Percentiles rank a stretch among this genome's conserved stretches.
Conservation (phyloP, 2,113 vertebrate genomes). For the Dromiciops gliroides region DNA sequence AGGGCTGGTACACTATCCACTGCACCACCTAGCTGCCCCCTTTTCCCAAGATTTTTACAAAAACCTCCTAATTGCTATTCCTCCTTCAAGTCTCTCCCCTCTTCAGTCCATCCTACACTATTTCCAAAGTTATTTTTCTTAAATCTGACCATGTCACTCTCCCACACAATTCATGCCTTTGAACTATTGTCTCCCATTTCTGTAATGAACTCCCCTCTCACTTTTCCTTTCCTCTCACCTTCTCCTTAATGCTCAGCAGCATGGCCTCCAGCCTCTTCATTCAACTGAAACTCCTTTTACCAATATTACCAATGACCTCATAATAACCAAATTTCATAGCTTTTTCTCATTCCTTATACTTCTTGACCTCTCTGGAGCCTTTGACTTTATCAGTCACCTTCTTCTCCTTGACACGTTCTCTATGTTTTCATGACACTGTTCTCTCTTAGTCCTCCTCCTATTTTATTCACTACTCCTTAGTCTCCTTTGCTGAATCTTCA, state of each 20-base stretch:
- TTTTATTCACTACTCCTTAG: background rate
- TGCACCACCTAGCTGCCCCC: too few relatives aligned
- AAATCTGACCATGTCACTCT: background rate
- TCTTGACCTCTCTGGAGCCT: background rate
- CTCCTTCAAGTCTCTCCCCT: background rate
- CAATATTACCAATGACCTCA: background rate
- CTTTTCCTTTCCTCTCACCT: background rate
- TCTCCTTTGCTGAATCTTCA: background rate
- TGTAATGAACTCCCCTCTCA: background rate
- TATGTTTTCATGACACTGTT: background rate
- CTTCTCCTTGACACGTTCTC: background rate
- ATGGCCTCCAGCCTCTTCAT: background rate
- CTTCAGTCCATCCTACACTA: background rate
- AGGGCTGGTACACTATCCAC: too few relatives aligned
- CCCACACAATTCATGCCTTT: background rate
- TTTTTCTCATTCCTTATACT: background rate
- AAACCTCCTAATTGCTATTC: background rate
- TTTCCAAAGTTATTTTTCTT: background rate
- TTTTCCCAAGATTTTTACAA: background rate
- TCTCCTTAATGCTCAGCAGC: background rate
- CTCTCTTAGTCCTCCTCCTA: background rate
- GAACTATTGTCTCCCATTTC: background rate
- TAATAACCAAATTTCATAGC: background rate
- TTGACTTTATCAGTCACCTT: too few relatives aligned
- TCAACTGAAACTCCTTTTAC: background rate